These are phyloP conservation scores for Mola mola DNA, from an alignment of 2,113 vertebrate species.

Conservation along the genomic window DNA sequence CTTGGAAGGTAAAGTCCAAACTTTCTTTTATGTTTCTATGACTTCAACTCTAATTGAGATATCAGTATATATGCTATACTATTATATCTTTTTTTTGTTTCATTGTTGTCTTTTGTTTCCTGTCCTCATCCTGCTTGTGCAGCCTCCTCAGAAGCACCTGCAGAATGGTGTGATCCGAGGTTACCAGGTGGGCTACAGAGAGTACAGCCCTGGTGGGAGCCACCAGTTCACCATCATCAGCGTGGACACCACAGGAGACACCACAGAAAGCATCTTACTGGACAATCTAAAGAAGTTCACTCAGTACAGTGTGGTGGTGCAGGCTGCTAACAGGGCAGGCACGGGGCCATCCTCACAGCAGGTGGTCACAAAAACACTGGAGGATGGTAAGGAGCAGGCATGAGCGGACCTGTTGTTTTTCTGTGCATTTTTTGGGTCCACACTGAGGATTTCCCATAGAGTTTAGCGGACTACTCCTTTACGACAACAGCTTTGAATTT, in stretches of 20 bases:
- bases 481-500: too few species aligned
- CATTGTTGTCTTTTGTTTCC: background rate
- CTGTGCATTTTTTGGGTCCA: too few species aligned
- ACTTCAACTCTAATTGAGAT: background rate
- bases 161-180: slow-evolving; percentile 98
- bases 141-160: slow-evolving; percentile 95
- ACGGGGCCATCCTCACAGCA: slow-evolving; percentile 98
- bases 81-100: background rate
- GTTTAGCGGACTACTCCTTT: too few species aligned
- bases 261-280: slow-evolving; percentile 91
- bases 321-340: slow-evolving; percentile 95
- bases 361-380: slow-evolving; percentile 95
- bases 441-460: too few species aligned
- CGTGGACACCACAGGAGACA: slow-evolving; percentile 95
- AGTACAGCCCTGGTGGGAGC: slow-evolving; percentile 94
- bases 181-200: slow-evolving; percentile 97
- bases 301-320: slow-evolving; percentile 98
- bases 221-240: slow-evolving; percentile 98
- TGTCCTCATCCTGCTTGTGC: background rate
- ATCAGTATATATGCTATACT: background rate
- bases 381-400: slow-evolving; percentile 86
- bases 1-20: slow-evolving; percentile 91
- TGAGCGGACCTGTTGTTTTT: background rate
- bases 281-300: slow-evolving; percentile 98
- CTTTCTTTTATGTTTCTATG: background rate